Base-by-base conservation (phyloP, 2,797 vertebrate genomes). In the Sebastes melanostomus region DNA sequence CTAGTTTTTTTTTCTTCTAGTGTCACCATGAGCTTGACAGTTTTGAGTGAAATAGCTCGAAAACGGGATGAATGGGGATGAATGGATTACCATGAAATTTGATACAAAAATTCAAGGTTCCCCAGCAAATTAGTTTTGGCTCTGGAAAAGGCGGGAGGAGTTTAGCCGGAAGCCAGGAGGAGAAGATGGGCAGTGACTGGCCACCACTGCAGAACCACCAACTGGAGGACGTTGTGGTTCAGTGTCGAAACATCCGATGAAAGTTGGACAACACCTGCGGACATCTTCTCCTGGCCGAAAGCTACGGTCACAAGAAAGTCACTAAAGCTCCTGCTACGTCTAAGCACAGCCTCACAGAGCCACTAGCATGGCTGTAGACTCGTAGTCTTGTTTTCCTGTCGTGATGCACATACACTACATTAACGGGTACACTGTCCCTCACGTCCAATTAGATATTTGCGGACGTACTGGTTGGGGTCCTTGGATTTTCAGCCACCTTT, bases 401-500 rank as follows among this genome's bases (percentile, higher is more conserved):
- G 69, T 4, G 4, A 25, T 60, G 32, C 5, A 62, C 52, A n/a
- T n/a, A 11, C 5, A 32, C 14, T 13, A 9, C 22, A 25, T 59
- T 16, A 32, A 36, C 9, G 11, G n/a, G 1, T 27, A 18, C 0
- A 20, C 6, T 18, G 30, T 25, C 66, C 56, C 67, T 68, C 16
- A 13, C 20, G 3, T 29, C 58, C 72, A 63, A 22, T 78, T 75
- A 54, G 9, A 62, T 52, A 46, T 72, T n/a, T 18, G 65, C 42
- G 55, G 12, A 60, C 20, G 11, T 38, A 9, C n/a, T 67, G 58
- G 20, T 56, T 59, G 56, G 25, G 20, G 36, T 77, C 46, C 18
- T 75, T 65, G 27, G 11, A n/a, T 67, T 88, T 80, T 65, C 55
- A 25, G 50, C 77, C 71, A 58, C 65, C 5, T 56, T 80, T 82